Conservation (phyloP, 2,888 invertebrate genomes). For the Meteorus cinctellus region DNA sequence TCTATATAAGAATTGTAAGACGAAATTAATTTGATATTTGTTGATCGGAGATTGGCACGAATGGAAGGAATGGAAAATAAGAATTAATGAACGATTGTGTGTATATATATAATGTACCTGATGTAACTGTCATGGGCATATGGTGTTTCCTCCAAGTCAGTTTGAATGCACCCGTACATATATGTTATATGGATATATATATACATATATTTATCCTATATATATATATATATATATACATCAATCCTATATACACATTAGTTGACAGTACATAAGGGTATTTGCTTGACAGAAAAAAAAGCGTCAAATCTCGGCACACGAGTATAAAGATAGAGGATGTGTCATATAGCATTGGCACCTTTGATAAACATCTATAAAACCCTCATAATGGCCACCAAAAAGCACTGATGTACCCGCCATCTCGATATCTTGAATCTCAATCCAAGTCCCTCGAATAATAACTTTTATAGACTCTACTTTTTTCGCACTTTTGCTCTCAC, state of each 20-base stretch:
- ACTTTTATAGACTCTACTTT: background rate
- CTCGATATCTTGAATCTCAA: conserved; percentile 33
- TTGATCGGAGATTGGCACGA: conserved; percentile 26
- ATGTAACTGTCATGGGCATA: conserved; percentile 43
- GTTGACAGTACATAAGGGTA: conserved; percentile 52
- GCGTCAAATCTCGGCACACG: conserved; percentile 44
- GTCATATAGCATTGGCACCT: conserved; percentile 59
- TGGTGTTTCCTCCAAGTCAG: conserved; percentile 46
- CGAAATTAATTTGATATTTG: conserved; percentile 6
- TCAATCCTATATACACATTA: conserved; percentile 10
- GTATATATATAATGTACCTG: conserved; percentile 11
- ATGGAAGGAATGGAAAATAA: conserved; percentile 13
- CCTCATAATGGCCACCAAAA: conserved; percentile 52
- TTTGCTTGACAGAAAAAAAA: conserved; percentile 51
- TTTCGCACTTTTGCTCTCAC: background rate
- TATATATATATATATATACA: background rate
- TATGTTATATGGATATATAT: conserved; percentile 16
- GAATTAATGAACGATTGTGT: conserved; percentile 28
- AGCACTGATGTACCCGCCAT: conserved; percentile 24
- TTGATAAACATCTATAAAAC: conserved; percentile 60
- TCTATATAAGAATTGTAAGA: background rate
- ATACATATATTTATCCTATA: conserved; percentile 12
- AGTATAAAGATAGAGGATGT: conserved; percentile 29
- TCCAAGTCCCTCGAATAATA: conserved; percentile 14
- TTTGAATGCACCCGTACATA: conserved; percentile 62